Base-by-base conservation (phyloP, 1,140 invertebrate genomes). In the Atta texana region DNA sequence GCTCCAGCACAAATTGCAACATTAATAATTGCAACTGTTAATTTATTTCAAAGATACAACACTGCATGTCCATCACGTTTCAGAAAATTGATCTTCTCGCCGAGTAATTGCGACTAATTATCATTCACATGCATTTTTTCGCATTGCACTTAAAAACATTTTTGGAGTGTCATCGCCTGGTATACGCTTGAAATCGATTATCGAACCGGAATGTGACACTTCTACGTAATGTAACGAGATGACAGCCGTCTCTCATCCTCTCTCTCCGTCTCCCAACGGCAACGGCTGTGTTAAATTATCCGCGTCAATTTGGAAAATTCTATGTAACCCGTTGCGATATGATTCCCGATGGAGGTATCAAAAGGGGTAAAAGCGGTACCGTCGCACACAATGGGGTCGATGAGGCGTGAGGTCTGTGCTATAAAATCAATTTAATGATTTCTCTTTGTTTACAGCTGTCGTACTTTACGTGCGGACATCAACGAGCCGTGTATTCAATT, bases 391-490 rank as follows among this genome's bases (percentile, higher is more conserved):
- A 80, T 71, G 55, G 63, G 80, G 66, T 49, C 84, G 72, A 77
- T 81, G 80, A 84, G 80, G 68, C 80, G 80, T 61, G 69, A 61
- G 69, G 55, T 74, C 55, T 69, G 69, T 39, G 68, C 69, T 84
- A 39, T 74, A 84, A 84, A 84, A 84, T 84, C 80, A 74, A 59
- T 84, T 84, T 84, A 84, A 84, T 84, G 80, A 84, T 84, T 84
- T 84, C 80, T 84, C 80, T 84, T 84, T 74, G 80, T 84, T 84
- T 84, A 84, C 80, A 84, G 69, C 80, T 84, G 80, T 84, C 80
- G 80, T 74, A 63, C 80, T 74, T 84, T 84, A 84, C 57, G 18
- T 61, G 69, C 55, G 68, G 57, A 84, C 80, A 84, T 21, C 78
- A 59, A 72, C 78, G 66, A 72, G 78, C 78, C 80, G 80, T 61